A percentile compares a stretch with the other conserved stretches of the same genome.
Conservation (phyloP, 2,797 vertebrate genomes). For the Paramormyrops hopkinsi region DNA sequence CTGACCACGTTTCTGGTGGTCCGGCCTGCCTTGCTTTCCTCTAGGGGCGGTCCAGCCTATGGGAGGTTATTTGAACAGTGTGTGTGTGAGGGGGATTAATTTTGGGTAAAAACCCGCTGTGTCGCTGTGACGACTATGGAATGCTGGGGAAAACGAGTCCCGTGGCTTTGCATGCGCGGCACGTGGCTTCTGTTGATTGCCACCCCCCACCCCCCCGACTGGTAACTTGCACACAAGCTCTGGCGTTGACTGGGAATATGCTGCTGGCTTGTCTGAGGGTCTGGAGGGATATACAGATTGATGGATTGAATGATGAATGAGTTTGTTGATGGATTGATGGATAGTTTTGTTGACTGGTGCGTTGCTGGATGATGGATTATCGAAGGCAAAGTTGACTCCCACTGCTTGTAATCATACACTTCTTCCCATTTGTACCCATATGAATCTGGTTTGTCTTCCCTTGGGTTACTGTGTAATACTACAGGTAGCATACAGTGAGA, state of each 20-base stretch:
- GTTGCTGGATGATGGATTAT: not conserved
- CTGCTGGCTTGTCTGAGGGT: not conserved
- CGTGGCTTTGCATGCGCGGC: not conserved
- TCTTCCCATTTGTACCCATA: not conserved
- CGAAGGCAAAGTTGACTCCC: not conserved
- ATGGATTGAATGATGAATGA: not conserved
- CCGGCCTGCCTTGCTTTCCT: not conserved
- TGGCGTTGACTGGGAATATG: not conserved
- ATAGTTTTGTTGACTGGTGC: not conserved
- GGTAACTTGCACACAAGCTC: not conserved
- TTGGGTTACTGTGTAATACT: not conserved
- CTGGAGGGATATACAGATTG: not conserved
- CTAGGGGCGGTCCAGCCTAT: not conserved
- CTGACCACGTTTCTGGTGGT: not conserved
- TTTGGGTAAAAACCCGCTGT: not conserved
- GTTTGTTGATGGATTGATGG: not conserved
- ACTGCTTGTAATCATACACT: not conserved
- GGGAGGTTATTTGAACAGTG: not conserved
- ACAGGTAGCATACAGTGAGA: not conserved
- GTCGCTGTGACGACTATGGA: conserved; percentile 10
- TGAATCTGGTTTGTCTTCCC: not conserved
- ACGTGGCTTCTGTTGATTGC: not conserved
- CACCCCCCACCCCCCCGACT: not conserved
- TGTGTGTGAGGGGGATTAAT: conserved; percentile 3
- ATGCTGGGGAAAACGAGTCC: not conserved